phyloP scores from a whole-genome alignment of 2,113 vertebrate genomes.

The Dasyurus viverrinus region DNA sequence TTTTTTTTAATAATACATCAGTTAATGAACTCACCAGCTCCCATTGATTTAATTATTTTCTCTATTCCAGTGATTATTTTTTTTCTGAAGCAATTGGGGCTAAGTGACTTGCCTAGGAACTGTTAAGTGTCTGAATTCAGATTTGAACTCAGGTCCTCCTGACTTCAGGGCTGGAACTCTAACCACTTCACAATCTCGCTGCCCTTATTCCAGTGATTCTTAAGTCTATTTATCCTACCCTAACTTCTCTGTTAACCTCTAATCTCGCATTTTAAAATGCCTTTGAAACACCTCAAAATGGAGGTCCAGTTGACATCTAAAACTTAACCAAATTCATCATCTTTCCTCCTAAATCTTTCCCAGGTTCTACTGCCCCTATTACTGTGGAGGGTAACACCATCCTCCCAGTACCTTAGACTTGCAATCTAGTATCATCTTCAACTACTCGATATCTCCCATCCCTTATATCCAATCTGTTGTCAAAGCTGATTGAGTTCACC shows the following conservation, averaged over 20 bases:
- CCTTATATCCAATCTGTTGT: neutral
- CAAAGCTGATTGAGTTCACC: neutral
- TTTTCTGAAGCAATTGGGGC: no score
- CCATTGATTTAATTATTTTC: neutral
- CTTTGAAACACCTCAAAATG: neutral
- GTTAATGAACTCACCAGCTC: neutral
- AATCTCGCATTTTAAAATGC: neutral
- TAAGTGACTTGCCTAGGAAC: no score
- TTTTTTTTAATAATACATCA: neutral
- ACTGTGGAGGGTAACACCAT: neutral
- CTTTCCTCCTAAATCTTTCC: neutral
- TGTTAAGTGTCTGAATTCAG: no score
- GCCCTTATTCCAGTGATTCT: no score
- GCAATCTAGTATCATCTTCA: neutral
- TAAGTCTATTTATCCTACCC: neutral
- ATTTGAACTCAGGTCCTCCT: no score
- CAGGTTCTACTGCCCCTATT: neutral
- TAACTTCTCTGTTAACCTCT: neutral
- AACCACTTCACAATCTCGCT: no score
- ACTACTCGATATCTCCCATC: neutral
- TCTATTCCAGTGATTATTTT: no score
- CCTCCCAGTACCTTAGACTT: neutral
- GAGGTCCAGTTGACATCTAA: neutral
- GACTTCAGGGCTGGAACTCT: no score
- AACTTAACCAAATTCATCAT: neutral